Percentiles rank a stretch among this genome's conserved stretches.
phyloP scores from a whole-genome alignment of 2,113 vertebrate genomes.

The Danionella cerebrum region DNA sequence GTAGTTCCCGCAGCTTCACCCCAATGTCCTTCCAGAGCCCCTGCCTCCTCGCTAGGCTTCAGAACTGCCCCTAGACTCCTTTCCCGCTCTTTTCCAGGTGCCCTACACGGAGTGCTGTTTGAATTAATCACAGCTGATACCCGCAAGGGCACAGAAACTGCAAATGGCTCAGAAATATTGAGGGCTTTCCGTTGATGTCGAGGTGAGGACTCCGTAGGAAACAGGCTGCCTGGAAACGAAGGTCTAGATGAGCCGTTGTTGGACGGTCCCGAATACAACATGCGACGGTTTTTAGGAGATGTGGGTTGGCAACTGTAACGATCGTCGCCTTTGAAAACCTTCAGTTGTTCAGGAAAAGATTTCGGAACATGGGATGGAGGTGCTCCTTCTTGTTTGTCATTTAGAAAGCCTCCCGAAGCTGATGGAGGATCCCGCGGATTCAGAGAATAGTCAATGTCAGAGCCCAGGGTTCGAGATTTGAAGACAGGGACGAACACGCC shows the following conservation, averaged over 20 bases:
- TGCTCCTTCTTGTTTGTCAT: conserved; percentile 43
- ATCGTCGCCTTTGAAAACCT: conserved; percentile 84
- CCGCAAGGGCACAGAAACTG: conserved; percentile 83
- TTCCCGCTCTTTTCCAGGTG: conserved; percentile 71
- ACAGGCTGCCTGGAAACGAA: conserved; percentile 77
- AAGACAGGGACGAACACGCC: conserved; percentile 72
- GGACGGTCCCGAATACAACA: conserved; percentile 81
- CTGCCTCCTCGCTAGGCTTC: conserved; percentile 50
- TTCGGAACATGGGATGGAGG: conserved; percentile 53
- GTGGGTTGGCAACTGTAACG: conserved; percentile 71
- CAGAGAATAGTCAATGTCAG: conserved; percentile 77
- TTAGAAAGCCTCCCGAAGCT: conserved; percentile 61
- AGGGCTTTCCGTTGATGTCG: conserved; percentile 86
- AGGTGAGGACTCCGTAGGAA: conserved; percentile 86
- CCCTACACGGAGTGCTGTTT: conserved; percentile 87
- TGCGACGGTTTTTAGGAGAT: conserved; percentile 80
- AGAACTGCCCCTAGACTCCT: conserved; percentile 55
- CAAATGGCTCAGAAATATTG: conserved; percentile 94
- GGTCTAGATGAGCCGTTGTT: conserved; percentile 66
- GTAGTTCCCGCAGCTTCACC: conserved; percentile 35
- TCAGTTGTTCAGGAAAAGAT: conserved; percentile 83
- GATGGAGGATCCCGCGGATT: conserved; percentile 71
- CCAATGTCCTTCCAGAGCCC: conserved; percentile 29
- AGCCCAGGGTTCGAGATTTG: conserved; percentile 75
- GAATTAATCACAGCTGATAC: conserved; percentile 92